These are phyloP conservation scores for Barypeithes pellucidus DNA, from an alignment of 2,888 invertebrate species.

Conservation along the genomic window DNA sequence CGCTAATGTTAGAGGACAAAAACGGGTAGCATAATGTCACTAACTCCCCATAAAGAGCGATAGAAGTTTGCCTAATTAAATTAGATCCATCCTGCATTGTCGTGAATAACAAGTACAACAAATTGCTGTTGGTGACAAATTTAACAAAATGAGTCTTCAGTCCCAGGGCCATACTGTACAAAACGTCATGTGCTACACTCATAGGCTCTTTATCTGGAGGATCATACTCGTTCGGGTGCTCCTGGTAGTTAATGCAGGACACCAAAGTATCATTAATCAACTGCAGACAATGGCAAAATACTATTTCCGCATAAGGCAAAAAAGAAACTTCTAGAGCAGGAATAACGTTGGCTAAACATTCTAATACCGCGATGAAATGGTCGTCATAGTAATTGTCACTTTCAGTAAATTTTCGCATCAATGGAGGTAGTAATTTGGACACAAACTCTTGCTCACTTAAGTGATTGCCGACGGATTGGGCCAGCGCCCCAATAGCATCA, in stretches of 20 bases:
- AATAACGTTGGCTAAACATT: slow-evolving; percentile 84
- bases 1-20: slow-evolving; percentile 93
- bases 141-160: slow-evolving; percentile 79
- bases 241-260: slow-evolving; percentile 75
- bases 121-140: slow-evolving; percentile 78
- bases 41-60: slow-evolving; percentile 84
- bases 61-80: slow-evolving; percentile 83
- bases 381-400: slow-evolving; percentile 83
- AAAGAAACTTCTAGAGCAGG: slow-evolving; percentile 82
- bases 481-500: slow-evolving; percentile 84
- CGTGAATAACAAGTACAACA: slow-evolving; percentile 79
- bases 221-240: slow-evolving; percentile 79
- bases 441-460: slow-evolving; percentile 80
- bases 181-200: slow-evolving; percentile 82
- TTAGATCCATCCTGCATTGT: slow-evolving; percentile 84
- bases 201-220: slow-evolving; percentile 81
- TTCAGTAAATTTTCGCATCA: slow-evolving; percentile 82
- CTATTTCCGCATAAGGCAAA: slow-evolving; percentile 82
- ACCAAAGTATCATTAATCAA: slow-evolving; percentile 81
- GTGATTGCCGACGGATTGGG: slow-evolving; percentile 82
- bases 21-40: slow-evolving; percentile 88
- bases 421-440: slow-evolving; percentile 80
- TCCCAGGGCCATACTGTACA: slow-evolving; percentile 82
- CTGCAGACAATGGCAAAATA: slow-evolving; percentile 79
- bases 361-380: slow-evolving; percentile 79